These are phyloP conservation scores for Heteractis magnifica DNA, from an alignment of 92 coral and sea anemone genomes.

Conservation along the genomic window DNA sequence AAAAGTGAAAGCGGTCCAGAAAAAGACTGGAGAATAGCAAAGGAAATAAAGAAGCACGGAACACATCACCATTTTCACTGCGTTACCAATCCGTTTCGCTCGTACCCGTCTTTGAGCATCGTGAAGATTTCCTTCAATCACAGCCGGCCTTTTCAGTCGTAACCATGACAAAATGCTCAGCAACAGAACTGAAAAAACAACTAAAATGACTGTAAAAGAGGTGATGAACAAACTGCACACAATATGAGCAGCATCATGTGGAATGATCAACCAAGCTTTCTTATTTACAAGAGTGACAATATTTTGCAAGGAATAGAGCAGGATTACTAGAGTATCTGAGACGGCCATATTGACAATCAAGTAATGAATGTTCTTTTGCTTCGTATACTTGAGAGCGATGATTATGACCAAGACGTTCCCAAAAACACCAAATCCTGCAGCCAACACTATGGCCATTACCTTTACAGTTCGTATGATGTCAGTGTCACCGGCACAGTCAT, in stretches of 20 bases:
- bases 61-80: conserved; percentile 6
- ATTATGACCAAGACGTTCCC: too few relatives aligned
- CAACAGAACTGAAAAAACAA: neutral
- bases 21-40: neutral
- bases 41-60: neutral
- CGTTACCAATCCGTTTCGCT: neutral
- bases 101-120: neutral
- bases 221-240: neutral
- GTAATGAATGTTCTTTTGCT: too few relatives aligned
- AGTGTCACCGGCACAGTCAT: too few relatives aligned
- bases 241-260: neutral
- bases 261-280: neutral
- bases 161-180: conserved; percentile 4
- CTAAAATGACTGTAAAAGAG: neutral
- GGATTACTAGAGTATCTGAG: neutral
- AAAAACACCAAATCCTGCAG: too few relatives aligned
- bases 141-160: neutral
- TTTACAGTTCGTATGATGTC: too few relatives aligned
- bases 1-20: neutral
- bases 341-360: conserved; percentile 21
- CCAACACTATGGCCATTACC: too few relatives aligned
- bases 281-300: neutral
- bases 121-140: neutral
- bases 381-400: too few relatives aligned
- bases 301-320: neutral